Conservation (phyloP, 2,797 vertebrate species). For the Spatula clypeata region DNA sequence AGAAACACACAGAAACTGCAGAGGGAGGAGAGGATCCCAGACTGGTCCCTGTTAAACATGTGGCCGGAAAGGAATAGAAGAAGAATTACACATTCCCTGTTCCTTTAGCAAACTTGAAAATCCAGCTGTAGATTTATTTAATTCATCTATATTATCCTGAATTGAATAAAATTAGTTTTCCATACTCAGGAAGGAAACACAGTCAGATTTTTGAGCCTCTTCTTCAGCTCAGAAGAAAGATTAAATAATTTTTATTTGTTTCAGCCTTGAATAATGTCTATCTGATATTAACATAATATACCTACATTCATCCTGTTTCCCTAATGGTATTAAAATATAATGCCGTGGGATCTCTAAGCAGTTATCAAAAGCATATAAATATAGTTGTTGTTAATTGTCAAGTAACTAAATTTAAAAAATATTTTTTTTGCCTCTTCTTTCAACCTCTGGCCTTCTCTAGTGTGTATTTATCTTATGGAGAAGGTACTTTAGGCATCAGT, state of each 20-base stretch:
- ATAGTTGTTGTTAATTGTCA: not conserved
- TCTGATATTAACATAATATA: not conserved
- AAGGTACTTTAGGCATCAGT: not conserved
- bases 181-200: not conserved
- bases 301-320: conserved; percentile 15
- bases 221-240: not conserved
- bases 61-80: not conserved
- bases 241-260: conserved; percentile 28
- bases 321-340: not conserved
- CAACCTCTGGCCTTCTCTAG: not conserved
- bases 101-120: not conserved
- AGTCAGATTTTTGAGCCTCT: not conserved
- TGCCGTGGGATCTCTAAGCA: not conserved
- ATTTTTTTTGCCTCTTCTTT: not conserved
- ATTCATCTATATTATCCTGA: not conserved
- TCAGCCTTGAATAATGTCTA: conserved; percentile 18
- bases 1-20: not conserved
- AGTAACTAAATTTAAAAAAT: not conserved
- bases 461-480: not conserved
- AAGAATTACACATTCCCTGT: not conserved
- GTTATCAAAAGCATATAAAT: conserved; percentile 13
- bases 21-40: not conserved
- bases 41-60: not conserved
- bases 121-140: not conserved
- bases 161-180: conserved; percentile 30